Evolutionary conservation across 1,140 invertebrate genomes (phyloP), one percentile per base, ranked within the genome.

Genomic region (Teleogryllus occipitalis): DNA sequence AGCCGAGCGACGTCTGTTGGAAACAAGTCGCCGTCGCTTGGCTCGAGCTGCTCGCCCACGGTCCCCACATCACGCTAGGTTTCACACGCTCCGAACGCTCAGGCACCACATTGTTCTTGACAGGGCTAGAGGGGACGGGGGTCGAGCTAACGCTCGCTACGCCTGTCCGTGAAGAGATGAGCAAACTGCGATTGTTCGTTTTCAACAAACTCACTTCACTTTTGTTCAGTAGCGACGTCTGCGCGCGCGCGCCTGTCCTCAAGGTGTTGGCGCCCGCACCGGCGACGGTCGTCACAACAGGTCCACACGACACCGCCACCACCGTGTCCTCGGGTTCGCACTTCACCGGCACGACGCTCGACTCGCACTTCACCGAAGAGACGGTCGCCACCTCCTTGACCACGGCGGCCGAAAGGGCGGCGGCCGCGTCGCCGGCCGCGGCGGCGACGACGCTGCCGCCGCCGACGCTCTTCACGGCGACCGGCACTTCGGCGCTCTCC

Each of bases 141-240:
- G 10, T 65, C 27, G 27, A 39, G 54, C 54, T 65, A 65, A 7
- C 54, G 54, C 54, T 65, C 18, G 7, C 54, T 18, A 18, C 10
- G 10, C 10, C 54, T 65, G 54, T 65, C 54, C 54, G 54, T 14
- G 54, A 65, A 18, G 54, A 65, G 18, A 65, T 65, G 54, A 65
- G 54, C 54, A 65, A 65, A 65, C 54, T 65, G 18, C 54, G 54
- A 18, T 65, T 65, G 54, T 65, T 65, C 54, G 54, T 14, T 65
- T 65, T 65, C 54, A 65, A 65, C 18, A 65, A 65, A 65, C 54
- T 65, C 54, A 65, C 54, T 65, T 65, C 54, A 65, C 54, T 65
- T 65, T 65, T 65, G 18, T 65, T 65, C 18, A 65, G 18, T 1
- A 65, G 54, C 54, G 54, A 65, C 18, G 54, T 65, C 18, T 65